Evolutionary conservation across 2,113 vertebrate genomes (phyloP), one percentile per base, ranked within the genome.

Genomic region (Apodemus speciosus): DNA sequence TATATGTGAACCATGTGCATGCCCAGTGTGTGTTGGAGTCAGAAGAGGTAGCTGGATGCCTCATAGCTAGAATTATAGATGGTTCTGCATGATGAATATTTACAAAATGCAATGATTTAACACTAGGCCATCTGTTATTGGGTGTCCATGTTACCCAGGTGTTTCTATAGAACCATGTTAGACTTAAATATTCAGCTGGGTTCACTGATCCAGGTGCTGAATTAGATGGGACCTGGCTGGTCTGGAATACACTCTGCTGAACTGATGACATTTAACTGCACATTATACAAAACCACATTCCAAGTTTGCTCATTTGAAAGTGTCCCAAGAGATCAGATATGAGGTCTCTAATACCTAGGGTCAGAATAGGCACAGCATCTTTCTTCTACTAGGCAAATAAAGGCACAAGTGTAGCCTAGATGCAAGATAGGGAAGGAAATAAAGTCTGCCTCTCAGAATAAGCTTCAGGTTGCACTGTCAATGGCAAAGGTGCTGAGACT

Each of bases 11-110:
- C 3, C 77, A 38, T 35, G 13, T 38, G 21, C 21, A 7, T 58
- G 51, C 5, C 51, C 14, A 20, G 51, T 56, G 30, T 80, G 2
- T 20, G 20, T 13, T 20, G 35, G 56, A 38, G 51, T 80, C 51
- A 25, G 18, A 79, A n/a, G 76, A 53, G 32, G 35, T 38, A 58
- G 20, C n/a, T 80, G 13, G 53, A 58, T 25, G 21, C 13, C 77
- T 11, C 14, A 21, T 21, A 58, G 20, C 20, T n/a, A 20, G 32
- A 79, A 79, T 56, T 79, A n/a, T 10, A 79, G 76, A 56, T 56
- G 32, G 4, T 58, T 49, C 66, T 96, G 14, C 16, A 13, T 88
- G 92, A 95, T 35, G 75, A 75, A 75, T 38, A 76, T 60, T 86
- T 16, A 9, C 43, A 87, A 89, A 91, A 87, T n/a, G n/a, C 40